Evolutionary conservation across 2,888 invertebrate species (phyloP), one percentile per base, ranked within the genome.

Genomic region (Endotricha flammealis): DNA sequence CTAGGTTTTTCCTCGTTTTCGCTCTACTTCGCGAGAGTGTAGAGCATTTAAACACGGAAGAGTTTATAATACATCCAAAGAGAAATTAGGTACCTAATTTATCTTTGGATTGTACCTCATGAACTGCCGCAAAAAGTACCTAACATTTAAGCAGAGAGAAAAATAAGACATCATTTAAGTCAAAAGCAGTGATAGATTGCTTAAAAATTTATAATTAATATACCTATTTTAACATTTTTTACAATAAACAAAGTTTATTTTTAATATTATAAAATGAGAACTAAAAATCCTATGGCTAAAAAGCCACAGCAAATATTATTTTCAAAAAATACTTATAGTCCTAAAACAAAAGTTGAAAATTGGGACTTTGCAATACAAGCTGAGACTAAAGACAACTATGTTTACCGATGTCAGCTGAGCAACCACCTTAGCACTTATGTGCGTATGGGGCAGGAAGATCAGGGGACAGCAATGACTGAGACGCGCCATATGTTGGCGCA

Each of bases 391-490:
- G 88, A 89, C 51, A 83, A 86, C 45, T 75, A 88, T 45, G 78
- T 85, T 1, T 88, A 85, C 42, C 71, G 82, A 10, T 83, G 86
- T 41, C 53, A 53, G 6, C 59, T 82, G 11, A 76, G 86, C 46
- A 87, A 88, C 46, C 76, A 81, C 23, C 12, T 86, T 3, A 86
- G 88, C 41, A 87, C 88, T 3, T 88, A 89, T 53, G 53, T 60
- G 5, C 74, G 85, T 14, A 70, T 75, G 59, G 88, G 88, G 1
- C 66, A 44, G 3, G 57, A 77, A 11, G 78, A 85, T 39, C 71
- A 76, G 25, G 77, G 75, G 2, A 61, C 65, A 5, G 63, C 68
- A 6, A 72, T 62, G 47, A 87, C 87, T 1, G 87, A 86, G 52
- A 88, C 88, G 1, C 65, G 71, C 2, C 64, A 72, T 42, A 88